phyloP scores from a whole-genome alignment of 2,113 vertebrate genomes.

The Jaculus jaculus region DNA sequence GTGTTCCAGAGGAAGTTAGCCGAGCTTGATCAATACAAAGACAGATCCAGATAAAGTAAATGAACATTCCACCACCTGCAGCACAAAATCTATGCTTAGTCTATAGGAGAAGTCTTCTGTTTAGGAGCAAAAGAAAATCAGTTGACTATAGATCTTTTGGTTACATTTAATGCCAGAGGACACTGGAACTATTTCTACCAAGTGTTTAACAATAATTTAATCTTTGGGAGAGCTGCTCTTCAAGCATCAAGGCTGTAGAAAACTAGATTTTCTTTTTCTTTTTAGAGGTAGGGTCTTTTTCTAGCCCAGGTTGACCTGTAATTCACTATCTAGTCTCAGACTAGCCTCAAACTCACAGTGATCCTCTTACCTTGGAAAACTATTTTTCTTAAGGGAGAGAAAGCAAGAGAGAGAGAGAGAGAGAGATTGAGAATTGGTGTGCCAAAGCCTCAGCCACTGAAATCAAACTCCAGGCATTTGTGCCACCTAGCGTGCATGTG shows the following conservation, averaged over 20 bases:
- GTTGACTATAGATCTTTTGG: background rate
- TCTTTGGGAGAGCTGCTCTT: background rate
- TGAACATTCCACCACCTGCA: background rate
- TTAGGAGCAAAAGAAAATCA: constrained; percentile 24
- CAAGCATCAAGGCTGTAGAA: background rate
- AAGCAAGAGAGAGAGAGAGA: no score
- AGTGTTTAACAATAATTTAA: background rate
- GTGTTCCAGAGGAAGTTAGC: background rate
- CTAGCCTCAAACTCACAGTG: no score
- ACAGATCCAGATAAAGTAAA: constrained; percentile 10
- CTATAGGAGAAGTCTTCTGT: background rate
- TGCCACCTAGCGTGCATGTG: no score
- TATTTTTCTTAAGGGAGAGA: no score
- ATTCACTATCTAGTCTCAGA: no score
- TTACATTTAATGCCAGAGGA: background rate
- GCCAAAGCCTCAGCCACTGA: no score
- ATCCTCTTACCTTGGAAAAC: no score
- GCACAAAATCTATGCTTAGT: background rate
- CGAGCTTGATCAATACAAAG: constrained; percentile 24
- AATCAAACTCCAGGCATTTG: no score
- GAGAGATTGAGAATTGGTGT: no score
- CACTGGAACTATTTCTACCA: background rate
- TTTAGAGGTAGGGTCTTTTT: no score
- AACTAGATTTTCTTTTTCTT: background rate
- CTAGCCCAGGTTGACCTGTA: no score